Evolutionary conservation across 2,797 vertebrate species (phyloP).

Genomic region (Malacoctenus gilli): DNA sequence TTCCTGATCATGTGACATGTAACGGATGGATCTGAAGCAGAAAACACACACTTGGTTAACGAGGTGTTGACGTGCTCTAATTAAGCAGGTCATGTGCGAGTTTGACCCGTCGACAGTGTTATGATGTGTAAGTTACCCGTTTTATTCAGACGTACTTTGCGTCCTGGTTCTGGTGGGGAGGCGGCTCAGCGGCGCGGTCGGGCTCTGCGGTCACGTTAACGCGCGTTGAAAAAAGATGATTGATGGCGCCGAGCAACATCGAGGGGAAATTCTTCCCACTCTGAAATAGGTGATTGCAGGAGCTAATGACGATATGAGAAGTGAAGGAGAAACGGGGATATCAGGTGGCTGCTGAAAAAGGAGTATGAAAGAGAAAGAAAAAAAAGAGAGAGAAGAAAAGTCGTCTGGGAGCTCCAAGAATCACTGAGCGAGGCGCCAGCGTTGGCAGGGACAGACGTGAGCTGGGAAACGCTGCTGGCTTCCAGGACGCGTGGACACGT

Average conservation of each 20-base stretch:
- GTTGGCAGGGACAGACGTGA: conserved; percentile 39
- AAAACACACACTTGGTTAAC: conserved; percentile 32
- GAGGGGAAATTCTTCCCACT: conserved; percentile 9
- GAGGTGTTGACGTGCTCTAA: conserved; percentile 10
- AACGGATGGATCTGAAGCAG: conserved; percentile 8
- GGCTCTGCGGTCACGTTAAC: conserved; percentile 24
- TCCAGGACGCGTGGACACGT: conserved; percentile 54
- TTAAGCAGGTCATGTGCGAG: conserved; percentile 18
- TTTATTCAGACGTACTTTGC: conserved; percentile 29
- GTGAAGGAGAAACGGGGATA: conserved; percentile 18
- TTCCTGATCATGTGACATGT: conserved; percentile 1
- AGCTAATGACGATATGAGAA: conserved; percentile 41
- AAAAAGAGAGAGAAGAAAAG: conserved; percentile 23
- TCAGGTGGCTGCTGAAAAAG: not conserved
- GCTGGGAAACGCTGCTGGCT: conserved; percentile 55
- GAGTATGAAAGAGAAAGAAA: not conserved
- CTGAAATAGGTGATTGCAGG: conserved; percentile 28
- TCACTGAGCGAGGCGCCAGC: conserved; percentile 25
- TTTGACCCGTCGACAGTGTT: conserved; percentile 32
- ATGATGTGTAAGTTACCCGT: too few relatives aligned
- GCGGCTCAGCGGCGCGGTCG: conserved; percentile 29
- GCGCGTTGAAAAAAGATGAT: conserved; percentile 31
- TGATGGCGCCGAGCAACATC: conserved; percentile 20
- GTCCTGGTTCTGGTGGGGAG: not conserved
- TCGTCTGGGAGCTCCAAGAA: conserved; percentile 36